These are phyloP conservation scores for Scaptomyza polygonia DNA, from an alignment of 2,888 invertebrate species.

Conservation along the genomic window DNA sequence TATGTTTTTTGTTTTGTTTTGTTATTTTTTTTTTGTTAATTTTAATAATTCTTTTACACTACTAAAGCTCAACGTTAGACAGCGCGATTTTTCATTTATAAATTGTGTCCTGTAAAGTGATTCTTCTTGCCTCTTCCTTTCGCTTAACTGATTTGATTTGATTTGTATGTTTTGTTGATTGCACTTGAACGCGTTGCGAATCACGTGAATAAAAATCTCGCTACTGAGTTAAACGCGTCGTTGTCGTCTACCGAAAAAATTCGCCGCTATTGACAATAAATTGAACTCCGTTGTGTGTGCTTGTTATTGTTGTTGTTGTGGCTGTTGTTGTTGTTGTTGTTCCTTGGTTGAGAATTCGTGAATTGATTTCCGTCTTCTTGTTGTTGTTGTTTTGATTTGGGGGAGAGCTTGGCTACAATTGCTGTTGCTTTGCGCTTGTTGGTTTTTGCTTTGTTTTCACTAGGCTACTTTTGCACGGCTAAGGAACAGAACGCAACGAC, in stretches of 20 bases:
- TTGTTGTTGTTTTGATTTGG: slow-evolving; percentile 1
- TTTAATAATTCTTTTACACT: slow-evolving; percentile 57
- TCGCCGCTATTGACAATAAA: slow-evolving; percentile 56
- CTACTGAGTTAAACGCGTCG: slow-evolving; percentile 45
- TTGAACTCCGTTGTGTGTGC: slow-evolving; percentile 38
- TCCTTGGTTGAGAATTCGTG: slow-evolving; percentile 15
- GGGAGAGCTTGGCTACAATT: slow-evolving; percentile 15
- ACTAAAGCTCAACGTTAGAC: slow-evolving; percentile 81
- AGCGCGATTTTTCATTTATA: slow-evolving; percentile 44
- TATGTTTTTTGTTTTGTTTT: slow-evolving; percentile 25
- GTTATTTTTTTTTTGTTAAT: slow-evolving; percentile 12
- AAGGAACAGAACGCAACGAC: slow-evolving; percentile 84
- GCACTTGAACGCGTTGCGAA: slow-evolving; percentile 81
- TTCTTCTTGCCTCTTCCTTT: slow-evolving; percentile 27
- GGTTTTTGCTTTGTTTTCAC: slow-evolving; percentile 64
- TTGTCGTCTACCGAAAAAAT: slow-evolving; percentile 35
- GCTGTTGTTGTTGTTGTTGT: not conserved
- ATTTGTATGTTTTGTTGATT: slow-evolving; percentile 58
- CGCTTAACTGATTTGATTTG: slow-evolving; percentile 16
- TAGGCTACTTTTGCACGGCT: slow-evolving; percentile 83
- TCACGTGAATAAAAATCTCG: slow-evolving; percentile 68
- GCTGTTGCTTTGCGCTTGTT: slow-evolving; percentile 41
- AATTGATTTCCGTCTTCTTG: slow-evolving; percentile 53
- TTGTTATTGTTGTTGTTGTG: slow-evolving; percentile 8
- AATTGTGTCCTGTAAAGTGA: slow-evolving; percentile 56